A percentile compares a stretch with the other conserved stretches of the same genome.
phyloP scores from a whole-genome alignment of 2,113 vertebrate species.

The Edolisoma coerulescens region DNA sequence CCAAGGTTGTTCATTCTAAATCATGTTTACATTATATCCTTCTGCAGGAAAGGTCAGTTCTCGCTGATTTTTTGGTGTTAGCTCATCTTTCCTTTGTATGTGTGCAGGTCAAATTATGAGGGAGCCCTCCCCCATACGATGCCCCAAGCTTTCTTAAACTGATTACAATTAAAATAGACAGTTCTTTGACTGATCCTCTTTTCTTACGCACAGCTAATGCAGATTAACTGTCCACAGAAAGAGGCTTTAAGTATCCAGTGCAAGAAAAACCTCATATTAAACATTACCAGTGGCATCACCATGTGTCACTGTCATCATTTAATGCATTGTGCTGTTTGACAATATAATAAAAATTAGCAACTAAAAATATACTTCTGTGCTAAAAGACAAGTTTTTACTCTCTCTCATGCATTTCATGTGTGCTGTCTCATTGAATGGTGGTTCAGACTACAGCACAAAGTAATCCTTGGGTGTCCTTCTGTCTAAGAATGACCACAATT shows the following conservation, averaged over 20 bases:
- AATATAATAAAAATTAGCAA: not conserved
- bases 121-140: not conserved
- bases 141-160: not conserved
- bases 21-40: not conserved
- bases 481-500: not conserved
- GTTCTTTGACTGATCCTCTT: slow-evolving; percentile 21
- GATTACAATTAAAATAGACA: not conserved
- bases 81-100: not conserved
- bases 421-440: not conserved
- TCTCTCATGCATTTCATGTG: not conserved
- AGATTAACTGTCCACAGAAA: not conserved
- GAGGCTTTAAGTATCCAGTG: not conserved
- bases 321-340: not conserved
- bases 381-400: not conserved
- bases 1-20: not conserved
- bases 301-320: not conserved
- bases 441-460: not conserved
- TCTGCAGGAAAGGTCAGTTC: not conserved
- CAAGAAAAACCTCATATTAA: not conserved
- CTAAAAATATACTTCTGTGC: not conserved
- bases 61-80: not conserved
- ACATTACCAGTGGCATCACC: not conserved
- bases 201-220: slow-evolving; percentile 13
- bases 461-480: not conserved
- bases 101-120: not conserved